Base-by-base conservation (phyloP, 2,888 invertebrate genomes). In the Pachymerium ferrugineum region DNA sequence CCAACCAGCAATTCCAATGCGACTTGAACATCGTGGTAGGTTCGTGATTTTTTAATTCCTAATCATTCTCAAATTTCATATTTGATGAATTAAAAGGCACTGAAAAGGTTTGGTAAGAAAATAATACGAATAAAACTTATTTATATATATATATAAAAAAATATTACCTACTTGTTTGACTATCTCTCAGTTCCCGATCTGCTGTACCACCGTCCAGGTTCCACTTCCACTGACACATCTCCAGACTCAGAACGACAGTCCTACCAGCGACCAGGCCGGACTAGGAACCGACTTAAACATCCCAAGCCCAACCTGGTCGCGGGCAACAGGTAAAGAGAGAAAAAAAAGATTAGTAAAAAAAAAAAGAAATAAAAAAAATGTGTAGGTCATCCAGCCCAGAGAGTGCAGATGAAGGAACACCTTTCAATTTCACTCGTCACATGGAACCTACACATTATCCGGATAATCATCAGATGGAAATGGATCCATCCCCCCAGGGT, bases 161-260 rank as follows among this genome's bases (percentile, higher is more conserved):
- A n/a, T n/a, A 35, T 35, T 35, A 10, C 14, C 35, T 35, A 10
- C 8, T 35, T 8, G 35, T 35, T 54, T 8, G 54, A 54, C 22
- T 54, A 54, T 54, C 16, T 25, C 68, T 14, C 29, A 75, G 75
- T 75, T 62, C 75, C 75, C 38, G 75, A 75, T 75, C 71, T 75
- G 30, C 73, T 75, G 12, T 75, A 75, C 30, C 75, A 75, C 73
- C 71, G 71, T 38, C 75, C 75, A 42, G 75, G 73, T 31, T 75
- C 75, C 47, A 75, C 70, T 69, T 75, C 75, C 19, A 74, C 73
- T 30, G 75, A 75, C 28, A 74, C 70, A 19, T 75, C 75, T 28
- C 75, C 75, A 16, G 75, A 73, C 35, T 8, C 31, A 33, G 75
- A 75, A 22, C 54, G 73, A 71, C 75, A 42, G 68, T 33, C 74